These are phyloP conservation scores for Cantharis flavilabris DNA, from an alignment of 2,888 invertebrate species.

Conservation along the genomic window DNA sequence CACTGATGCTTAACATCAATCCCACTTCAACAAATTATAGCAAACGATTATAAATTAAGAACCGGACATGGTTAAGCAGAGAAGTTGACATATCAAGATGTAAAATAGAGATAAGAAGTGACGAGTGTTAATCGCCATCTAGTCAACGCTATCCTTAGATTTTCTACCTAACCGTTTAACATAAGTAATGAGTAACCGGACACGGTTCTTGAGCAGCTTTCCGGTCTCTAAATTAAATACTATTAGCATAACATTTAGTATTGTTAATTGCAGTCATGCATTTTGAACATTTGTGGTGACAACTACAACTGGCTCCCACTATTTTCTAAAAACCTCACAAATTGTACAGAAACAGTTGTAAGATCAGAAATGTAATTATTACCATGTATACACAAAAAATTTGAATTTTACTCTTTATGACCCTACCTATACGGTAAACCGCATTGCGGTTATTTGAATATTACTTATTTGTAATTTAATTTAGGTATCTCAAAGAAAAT, in stretches of 20 bases:
- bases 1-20: slow-evolving; percentile 7
- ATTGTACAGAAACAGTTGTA: background rate
- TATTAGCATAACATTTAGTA: slow-evolving; percentile 40
- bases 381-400: background rate
- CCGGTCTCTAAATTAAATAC: slow-evolving; percentile 43
- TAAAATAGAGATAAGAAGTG: slow-evolving; percentile 44
- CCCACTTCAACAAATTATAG: slow-evolving; percentile 27
- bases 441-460: background rate
- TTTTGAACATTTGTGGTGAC: slow-evolving; percentile 34
- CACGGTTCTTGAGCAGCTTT: slow-evolving; percentile 41
- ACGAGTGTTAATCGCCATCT: slow-evolving; percentile 51
- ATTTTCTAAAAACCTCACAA: background rate
- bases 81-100: slow-evolving; percentile 40
- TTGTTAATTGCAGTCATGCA: slow-evolving; percentile 41
- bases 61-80: slow-evolving; percentile 32
- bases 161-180: slow-evolving; percentile 46
- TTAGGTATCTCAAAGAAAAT: background rate
- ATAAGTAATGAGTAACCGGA: slow-evolving; percentile 46
- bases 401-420: background rate
- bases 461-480: background rate
- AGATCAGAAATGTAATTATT: background rate
- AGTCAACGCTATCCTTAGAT: slow-evolving; percentile 39
- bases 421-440: background rate
- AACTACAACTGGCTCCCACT: slow-evolving; percentile 8
- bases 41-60: slow-evolving; percentile 38